phyloP scores from a whole-genome alignment of 2,888 invertebrate species.

The Parasteatoda lunata region DNA sequence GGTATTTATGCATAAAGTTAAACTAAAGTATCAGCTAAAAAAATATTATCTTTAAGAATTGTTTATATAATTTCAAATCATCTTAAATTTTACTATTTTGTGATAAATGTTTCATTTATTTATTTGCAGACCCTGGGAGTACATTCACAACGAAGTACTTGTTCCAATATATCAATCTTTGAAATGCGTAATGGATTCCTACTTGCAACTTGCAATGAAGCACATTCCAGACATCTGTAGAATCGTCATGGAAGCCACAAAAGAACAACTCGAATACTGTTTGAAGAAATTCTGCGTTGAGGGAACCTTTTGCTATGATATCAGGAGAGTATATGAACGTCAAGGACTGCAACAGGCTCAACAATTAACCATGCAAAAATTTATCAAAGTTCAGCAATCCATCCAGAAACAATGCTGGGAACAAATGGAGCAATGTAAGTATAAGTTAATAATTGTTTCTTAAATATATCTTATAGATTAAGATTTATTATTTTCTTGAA shows the following conservation, averaged over 20 bases:
- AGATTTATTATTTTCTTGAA: no score
- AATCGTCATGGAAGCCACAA: not conserved
- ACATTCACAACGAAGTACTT: not conserved
- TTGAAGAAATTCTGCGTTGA: constrained; percentile 21
- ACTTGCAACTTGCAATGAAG: not conserved
- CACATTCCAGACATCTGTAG: constrained; percentile 20
- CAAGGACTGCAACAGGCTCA: not conserved
- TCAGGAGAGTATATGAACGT: not conserved
- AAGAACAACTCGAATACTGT: not conserved
- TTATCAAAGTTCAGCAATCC: no score
- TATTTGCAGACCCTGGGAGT: constrained; percentile 17
- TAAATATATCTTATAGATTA: no score
- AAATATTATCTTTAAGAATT: not conserved
- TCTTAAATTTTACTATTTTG: not conserved
- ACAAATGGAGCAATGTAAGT: no score
- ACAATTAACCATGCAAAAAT: not conserved
- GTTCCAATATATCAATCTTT: not conserved
- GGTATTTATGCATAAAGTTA: no score
- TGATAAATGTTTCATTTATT: not conserved
- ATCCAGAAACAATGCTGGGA: no score
- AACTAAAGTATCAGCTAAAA: not conserved
- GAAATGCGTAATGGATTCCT: not conserved
- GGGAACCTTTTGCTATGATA: constrained; percentile 31
- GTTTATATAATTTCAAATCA: not conserved
- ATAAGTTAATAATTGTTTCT: no score